Evolutionary conservation across 2,113 vertebrate species (phyloP).

Genomic region (Grallaria varia): DNA sequence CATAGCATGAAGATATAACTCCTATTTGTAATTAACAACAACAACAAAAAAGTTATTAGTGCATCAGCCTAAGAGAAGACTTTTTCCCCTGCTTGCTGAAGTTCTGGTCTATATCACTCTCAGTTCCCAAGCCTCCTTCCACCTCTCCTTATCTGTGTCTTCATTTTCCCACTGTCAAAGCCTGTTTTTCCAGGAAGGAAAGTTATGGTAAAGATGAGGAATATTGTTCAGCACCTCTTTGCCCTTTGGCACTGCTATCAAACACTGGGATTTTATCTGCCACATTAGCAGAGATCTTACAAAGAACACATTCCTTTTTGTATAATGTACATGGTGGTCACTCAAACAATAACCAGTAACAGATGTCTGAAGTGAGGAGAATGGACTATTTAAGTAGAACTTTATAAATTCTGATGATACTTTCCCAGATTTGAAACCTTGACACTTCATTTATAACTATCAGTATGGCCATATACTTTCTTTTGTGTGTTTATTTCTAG

Average conservation of each 20-base stretch:
- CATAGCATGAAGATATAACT: background rate
- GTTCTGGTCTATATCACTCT: constrained; percentile 80
- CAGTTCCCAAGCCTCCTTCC: constrained; percentile 80
- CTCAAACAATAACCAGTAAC: constrained; percentile 83
- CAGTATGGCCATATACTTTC: background rate
- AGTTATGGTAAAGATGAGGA: constrained; percentile 57
- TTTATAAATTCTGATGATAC: constrained; percentile 55
- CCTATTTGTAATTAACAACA: constrained; percentile 43
- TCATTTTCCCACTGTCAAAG: constrained; percentile 73
- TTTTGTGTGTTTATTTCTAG: constrained; percentile 19
- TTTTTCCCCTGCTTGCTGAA: constrained; percentile 40
- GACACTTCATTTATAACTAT: constrained; percentile 61
- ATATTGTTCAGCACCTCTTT: constrained; percentile 60
- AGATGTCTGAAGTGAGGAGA: constrained; percentile 76
- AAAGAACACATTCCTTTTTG: constrained; percentile 60
- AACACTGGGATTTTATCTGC: constrained; percentile 27
- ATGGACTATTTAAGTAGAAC: constrained; percentile 53
- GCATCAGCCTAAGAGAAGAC: constrained; percentile 24
- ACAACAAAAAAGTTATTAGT: constrained; percentile 51
- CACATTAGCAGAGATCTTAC: constrained; percentile 36
- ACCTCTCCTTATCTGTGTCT: constrained; percentile 78
- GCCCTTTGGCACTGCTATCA: constrained; percentile 55
- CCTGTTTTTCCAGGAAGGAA: constrained; percentile 66
- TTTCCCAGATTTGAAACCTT: constrained; percentile 53
- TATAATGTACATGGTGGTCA: constrained; percentile 73